Evolutionary conservation across 2,888 invertebrate genomes (phyloP).

Genomic region (Galerucella pusilla): DNA sequence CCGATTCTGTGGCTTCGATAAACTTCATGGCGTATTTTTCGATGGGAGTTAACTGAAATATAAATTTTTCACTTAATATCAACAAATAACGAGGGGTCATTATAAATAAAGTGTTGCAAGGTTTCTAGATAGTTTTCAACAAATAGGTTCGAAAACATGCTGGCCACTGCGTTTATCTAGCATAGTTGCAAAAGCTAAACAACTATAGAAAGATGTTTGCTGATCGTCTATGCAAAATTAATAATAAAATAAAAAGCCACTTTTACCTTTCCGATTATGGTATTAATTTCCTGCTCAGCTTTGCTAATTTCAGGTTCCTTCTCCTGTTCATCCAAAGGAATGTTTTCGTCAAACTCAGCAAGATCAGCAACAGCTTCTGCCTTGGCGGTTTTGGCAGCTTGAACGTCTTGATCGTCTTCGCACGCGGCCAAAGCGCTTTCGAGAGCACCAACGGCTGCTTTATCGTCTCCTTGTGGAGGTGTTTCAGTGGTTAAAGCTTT

Average conservation of each 20-base stretch:
- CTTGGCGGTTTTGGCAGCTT: constrained; percentile 88
- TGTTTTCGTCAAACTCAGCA: constrained; percentile 95
- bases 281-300: constrained; percentile 78
- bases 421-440: constrained; percentile 90
- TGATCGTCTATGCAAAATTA: constrained; percentile 41
- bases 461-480: constrained; percentile 65
- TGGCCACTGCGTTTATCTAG: constrained; percentile 61
- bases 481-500: constrained; percentile 54
- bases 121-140: constrained; percentile 59
- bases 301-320: constrained; percentile 72
- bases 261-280: constrained; percentile 76
- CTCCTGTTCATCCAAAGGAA: constrained; percentile 82
- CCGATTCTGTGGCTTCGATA: constrained; percentile 85
- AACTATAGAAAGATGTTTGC: constrained; percentile 37
- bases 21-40: constrained; percentile 95
- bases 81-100: not conserved
- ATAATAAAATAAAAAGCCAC: constrained; percentile 40
- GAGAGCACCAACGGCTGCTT: constrained; percentile 73
- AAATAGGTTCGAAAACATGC: constrained; percentile 60
- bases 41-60: constrained; percentile 84
- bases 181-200: constrained; percentile 59
- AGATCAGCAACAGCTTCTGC: constrained; percentile 91
- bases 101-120: constrained; percentile 49
- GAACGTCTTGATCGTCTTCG: constrained; percentile 95
- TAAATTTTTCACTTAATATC: not conserved